Percentiles rank a stretch among this genome's conserved stretches.
These are phyloP conservation scores for Buphagus erythrorhynchus DNA, from an alignment of 2,797 vertebrate genomes.

Conservation along the genomic window DNA sequence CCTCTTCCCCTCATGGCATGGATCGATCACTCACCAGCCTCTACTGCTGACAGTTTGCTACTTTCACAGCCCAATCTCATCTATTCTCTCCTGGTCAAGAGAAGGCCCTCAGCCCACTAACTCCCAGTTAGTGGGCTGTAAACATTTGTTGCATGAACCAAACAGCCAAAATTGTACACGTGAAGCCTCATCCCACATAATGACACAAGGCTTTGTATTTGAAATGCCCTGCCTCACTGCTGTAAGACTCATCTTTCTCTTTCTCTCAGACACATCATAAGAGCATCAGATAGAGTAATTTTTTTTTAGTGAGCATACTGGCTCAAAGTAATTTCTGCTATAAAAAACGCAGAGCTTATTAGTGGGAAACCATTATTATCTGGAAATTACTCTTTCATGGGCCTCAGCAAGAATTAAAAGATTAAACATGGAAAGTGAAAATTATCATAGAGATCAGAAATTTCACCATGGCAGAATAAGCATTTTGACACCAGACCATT, in stretches of 20 bases:
- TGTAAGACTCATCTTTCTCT: not conserved
- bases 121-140: not conserved
- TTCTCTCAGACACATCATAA: not conserved
- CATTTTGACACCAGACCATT: not conserved
- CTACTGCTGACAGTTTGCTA: accelerated
- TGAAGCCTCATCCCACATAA: not conserved
- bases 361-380: slow-evolving; percentile 15
- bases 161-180: not conserved
- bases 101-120: not conserved
- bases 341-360: not conserved
- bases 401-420: slow-evolving; percentile 14
- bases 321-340: not conserved
- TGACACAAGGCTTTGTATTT: not conserved
- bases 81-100: not conserved
- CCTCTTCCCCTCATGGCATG: not conserved
- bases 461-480: not conserved
- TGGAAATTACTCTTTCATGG: slow-evolving; percentile 17
- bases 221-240: not conserved
- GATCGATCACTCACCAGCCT: not conserved
- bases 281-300: not conserved
- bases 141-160: not conserved
- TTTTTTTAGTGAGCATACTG: not conserved
- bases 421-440: slow-evolving; percentile 11
- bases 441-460: slow-evolving; percentile 3
- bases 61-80: not conserved